phyloP scores from a whole-genome alignment of 2,888 invertebrate genomes.

The Herminia tarsipennalis region DNA sequence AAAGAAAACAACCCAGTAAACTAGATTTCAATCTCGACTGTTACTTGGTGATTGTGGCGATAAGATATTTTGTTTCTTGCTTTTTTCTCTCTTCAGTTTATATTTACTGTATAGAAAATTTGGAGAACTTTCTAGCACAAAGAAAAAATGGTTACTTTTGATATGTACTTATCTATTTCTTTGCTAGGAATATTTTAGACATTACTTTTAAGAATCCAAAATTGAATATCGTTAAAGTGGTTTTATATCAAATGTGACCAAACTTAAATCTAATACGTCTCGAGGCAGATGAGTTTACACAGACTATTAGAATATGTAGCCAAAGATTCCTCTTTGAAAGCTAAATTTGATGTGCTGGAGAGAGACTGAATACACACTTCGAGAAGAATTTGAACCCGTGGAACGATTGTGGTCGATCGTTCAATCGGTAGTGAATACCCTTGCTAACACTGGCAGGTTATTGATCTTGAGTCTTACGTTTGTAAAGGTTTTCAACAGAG shows the following conservation, averaged over 20 bases:
- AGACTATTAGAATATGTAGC: neutral
- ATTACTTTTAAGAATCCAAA: too few relatives aligned
- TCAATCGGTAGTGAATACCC: slow-evolving; percentile 13
- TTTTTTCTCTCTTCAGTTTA: neutral
- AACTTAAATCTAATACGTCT: too few relatives aligned
- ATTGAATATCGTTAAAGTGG: too few relatives aligned
- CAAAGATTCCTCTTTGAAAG: neutral
- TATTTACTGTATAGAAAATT: neutral
- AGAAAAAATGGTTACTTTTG: too few relatives aligned
- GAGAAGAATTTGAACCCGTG: slow-evolving; percentile 14
- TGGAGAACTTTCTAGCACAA: neutral
- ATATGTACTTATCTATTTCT: too few relatives aligned
- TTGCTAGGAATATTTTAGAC: too few relatives aligned
- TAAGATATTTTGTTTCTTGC: slow-evolving; percentile 1
- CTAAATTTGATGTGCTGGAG: neutral
- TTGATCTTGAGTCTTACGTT: slow-evolving; percentile 20
- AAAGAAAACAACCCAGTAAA: neutral
- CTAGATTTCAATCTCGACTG: neutral
- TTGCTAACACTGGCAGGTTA: slow-evolving; percentile 9
- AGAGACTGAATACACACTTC: neutral
- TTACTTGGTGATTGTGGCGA: neutral
- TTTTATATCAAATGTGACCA: too few relatives aligned
- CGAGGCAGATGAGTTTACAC: too few relatives aligned
- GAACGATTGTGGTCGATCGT: slow-evolving; percentile 27
- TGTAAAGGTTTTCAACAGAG: neutral